Evolutionary conservation across 2,113 vertebrate species (phyloP).

Genomic region (Oophaga pumilio): DNA sequence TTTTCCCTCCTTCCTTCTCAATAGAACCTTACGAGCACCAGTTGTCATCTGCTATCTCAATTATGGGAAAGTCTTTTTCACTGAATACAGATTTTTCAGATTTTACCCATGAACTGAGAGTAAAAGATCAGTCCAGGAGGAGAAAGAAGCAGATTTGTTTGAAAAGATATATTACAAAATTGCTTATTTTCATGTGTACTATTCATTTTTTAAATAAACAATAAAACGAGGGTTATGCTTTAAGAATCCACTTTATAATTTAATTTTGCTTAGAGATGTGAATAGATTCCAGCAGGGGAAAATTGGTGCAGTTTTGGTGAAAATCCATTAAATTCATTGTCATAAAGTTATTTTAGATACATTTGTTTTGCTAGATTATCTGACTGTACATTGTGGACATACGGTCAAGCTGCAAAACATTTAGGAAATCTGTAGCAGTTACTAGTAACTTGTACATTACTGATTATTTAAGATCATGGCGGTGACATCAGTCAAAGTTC

Average conservation of each 20-base stretch:
- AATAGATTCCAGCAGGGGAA: neutral
- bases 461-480: conserved; percentile 50
- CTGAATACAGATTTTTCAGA: too few relatives aligned
- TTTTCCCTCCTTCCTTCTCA: too few relatives aligned
- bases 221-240: too few relatives aligned
- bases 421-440: neutral
- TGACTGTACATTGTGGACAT: neutral
- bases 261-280: neutral
- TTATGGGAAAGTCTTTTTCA: too few relatives aligned
- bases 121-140: too few relatives aligned
- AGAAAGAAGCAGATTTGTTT: too few relatives aligned
- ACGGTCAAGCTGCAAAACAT: neutral
- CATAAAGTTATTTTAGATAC: conserved; percentile 5
- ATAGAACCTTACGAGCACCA: too few relatives aligned
- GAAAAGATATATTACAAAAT: too few relatives aligned
- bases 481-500: conserved; percentile 31
- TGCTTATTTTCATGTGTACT: too few relatives aligned
- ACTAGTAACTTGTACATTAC: neutral
- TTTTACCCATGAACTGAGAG: too few relatives aligned
- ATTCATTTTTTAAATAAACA: too few relatives aligned
- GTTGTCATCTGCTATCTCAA: too few relatives aligned
- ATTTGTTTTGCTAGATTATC: conserved; percentile 3
- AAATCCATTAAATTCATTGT: neutral
- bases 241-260: neutral
- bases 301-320: neutral